Conservation (phyloP, 2,888 invertebrate genomes). For the Ditylenchus weischeri region DNA sequence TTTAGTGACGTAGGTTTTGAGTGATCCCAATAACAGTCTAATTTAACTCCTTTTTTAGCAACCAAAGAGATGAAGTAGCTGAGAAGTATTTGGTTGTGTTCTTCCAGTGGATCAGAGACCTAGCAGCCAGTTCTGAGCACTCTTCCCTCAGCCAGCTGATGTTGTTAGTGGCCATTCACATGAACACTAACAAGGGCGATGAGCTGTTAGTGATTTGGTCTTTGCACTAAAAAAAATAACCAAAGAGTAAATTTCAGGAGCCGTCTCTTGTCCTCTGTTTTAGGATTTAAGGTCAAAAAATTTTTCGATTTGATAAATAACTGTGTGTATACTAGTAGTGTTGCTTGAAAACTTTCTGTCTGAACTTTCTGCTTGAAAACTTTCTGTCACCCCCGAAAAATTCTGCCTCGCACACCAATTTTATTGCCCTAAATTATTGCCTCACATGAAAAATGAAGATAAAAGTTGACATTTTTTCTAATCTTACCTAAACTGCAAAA, state of each 20-base stretch:
- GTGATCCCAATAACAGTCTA: conserved; percentile 6
- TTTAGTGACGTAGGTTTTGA: conserved; percentile 13
- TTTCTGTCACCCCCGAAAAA: too few species aligned
- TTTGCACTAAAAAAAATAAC: too few species aligned
- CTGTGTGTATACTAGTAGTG: too few species aligned
- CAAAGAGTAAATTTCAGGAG: conserved; percentile 2
- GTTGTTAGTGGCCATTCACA: conserved; percentile 37
- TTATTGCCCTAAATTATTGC: too few species aligned
- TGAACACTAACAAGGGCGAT: conserved; percentile 29
- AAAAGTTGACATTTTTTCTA: too few species aligned
- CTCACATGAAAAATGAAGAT: too few species aligned
- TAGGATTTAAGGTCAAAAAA: conserved; percentile 14
- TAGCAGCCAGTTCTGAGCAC: conserved; percentile 18
- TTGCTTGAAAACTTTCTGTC: too few species aligned
- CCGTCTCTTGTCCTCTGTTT: conserved; percentile 15
- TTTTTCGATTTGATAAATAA: neutral
- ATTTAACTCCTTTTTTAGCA: conserved; percentile 12
- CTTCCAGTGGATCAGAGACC: conserved; percentile 23
- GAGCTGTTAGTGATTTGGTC: conserved; percentile 29
- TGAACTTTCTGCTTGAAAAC: too few species aligned
- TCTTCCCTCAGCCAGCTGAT: conserved; percentile 33
- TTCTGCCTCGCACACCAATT: too few species aligned
- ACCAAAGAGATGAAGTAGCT: conserved; percentile 27
- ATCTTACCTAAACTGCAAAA: too few species aligned
- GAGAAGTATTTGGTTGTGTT: conserved; percentile 22